Conservation (phyloP, 2,888 invertebrate species). For the Erannis defoliaria region DNA sequence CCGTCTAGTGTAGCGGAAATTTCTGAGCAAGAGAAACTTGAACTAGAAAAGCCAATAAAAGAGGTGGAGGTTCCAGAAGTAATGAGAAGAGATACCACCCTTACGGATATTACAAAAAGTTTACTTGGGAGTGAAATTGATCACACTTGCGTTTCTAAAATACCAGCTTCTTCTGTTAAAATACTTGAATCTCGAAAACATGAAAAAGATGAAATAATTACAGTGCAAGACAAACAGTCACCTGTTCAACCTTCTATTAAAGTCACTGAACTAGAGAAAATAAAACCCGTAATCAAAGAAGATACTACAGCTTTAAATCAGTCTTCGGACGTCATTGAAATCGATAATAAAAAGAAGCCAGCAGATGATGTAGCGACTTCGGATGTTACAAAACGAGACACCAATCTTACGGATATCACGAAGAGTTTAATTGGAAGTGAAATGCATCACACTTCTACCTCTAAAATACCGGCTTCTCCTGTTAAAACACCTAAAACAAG, state of each 20-base stretch:
- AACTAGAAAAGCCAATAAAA: background rate
- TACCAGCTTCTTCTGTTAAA: background rate
- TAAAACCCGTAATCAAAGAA: background rate
- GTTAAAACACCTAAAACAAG: slow-evolving; percentile 19
- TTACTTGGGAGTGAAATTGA: slow-evolving; percentile 41
- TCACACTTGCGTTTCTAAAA: slow-evolving; percentile 16
- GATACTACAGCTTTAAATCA: background rate
- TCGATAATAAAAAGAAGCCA: background rate
- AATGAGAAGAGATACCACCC: background rate
- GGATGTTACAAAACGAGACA: slow-evolving; percentile 34
- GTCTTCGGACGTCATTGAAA: background rate
- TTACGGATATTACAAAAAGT: background rate
- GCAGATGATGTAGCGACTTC: background rate
- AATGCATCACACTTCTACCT: slow-evolving; percentile 50
- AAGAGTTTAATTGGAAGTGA: slow-evolving; percentile 54
- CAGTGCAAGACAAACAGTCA: background rate
- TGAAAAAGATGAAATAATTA: background rate
- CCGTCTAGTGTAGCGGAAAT: background rate
- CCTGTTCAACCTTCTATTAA: background rate
- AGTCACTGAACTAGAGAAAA: background rate
- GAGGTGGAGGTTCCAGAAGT: background rate
- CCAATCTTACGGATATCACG: slow-evolving; percentile 44
- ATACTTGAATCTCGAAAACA: background rate
- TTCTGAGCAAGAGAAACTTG: background rate
- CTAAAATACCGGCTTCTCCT: slow-evolving; percentile 46